phyloP scores from a whole-genome alignment of 2,888 invertebrate species.

The Sabellastarte sp. region DNA sequence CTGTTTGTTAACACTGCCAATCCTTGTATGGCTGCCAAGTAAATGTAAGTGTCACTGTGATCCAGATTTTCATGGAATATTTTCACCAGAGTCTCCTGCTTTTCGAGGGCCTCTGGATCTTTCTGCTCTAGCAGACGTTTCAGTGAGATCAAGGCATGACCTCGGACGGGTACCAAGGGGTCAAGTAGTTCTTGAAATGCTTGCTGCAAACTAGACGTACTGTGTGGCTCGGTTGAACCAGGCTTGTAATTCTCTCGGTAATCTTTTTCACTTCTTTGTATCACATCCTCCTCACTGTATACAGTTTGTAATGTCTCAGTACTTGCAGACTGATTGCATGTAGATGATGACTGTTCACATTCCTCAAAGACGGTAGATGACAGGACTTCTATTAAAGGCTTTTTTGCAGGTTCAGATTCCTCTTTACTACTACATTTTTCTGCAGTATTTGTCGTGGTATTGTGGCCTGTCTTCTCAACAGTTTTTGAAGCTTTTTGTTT shows the following conservation, averaged over 20 bases:
- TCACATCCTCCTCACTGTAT: background rate
- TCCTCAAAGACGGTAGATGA: too few species aligned
- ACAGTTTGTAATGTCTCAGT: background rate
- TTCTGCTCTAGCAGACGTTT: constrained; percentile 71
- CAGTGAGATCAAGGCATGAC: constrained; percentile 75
- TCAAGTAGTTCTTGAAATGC: constrained; percentile 72
- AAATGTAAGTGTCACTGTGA: constrained; percentile 79
- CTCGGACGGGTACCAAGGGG: constrained; percentile 74
- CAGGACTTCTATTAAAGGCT: constrained; percentile 20
- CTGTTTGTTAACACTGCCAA: constrained; percentile 69
- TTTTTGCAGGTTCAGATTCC: background rate
- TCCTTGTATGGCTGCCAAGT: constrained; percentile 76
- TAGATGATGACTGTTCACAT: too few species aligned
- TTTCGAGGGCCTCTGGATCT: constrained; percentile 66
- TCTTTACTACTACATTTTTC: background rate
- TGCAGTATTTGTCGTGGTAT: background rate
- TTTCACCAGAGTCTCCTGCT: constrained; percentile 65
- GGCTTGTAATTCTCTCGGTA: background rate
- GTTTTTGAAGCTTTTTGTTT: background rate
- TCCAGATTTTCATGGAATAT: constrained; percentile 76
- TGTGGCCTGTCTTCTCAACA: background rate
- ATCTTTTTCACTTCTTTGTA: background rate
- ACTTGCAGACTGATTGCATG: too few species aligned
- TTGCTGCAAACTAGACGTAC: constrained; percentile 26
- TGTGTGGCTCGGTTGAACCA: background rate